Conservation (phyloP, 2,888 invertebrate genomes). For the Tridacna gigas region DNA sequence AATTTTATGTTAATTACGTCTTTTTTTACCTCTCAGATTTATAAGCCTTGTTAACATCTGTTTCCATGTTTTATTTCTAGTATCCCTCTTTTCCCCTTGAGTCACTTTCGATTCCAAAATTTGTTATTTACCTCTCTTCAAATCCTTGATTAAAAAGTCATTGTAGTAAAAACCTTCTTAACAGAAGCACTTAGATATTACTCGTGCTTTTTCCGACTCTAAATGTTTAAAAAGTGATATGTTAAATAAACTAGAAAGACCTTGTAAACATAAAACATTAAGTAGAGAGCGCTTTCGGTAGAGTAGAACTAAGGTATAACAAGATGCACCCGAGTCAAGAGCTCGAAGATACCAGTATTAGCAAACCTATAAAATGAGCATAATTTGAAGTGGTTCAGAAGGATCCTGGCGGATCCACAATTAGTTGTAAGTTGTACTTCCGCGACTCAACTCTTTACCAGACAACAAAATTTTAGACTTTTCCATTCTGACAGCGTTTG, state of each 20-base stretch:
- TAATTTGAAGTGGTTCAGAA: conserved; percentile 21
- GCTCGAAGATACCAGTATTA: conserved; percentile 22
- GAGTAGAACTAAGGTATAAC: not conserved
- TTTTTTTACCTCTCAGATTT: conserved; percentile 21
- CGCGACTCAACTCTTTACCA: conserved; percentile 1
- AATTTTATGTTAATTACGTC: conserved; percentile 24
- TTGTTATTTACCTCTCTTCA: not conserved
- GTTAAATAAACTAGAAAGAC: no score
- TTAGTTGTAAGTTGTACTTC: conserved; percentile 23
- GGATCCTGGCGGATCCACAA: conserved; percentile 16
- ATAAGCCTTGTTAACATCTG: conserved; percentile 26
- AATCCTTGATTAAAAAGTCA: not conserved
- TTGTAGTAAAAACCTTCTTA: not conserved
- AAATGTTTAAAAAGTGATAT: no score
- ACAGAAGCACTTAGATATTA: not conserved
- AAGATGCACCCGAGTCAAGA: conserved; percentile 19
- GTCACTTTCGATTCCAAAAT: not conserved
- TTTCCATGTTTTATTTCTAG: conserved; percentile 9
- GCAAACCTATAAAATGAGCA: conserved; percentile 4
- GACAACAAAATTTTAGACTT: not conserved
- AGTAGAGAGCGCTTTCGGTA: no score
- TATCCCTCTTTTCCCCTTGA: not conserved
- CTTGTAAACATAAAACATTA: no score
- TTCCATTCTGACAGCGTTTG: not conserved
- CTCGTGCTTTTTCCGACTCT: not conserved